Evolutionary conservation across 2,797 vertebrate species (phyloP).

Genomic region (Ctenopoma multispine): DNA sequence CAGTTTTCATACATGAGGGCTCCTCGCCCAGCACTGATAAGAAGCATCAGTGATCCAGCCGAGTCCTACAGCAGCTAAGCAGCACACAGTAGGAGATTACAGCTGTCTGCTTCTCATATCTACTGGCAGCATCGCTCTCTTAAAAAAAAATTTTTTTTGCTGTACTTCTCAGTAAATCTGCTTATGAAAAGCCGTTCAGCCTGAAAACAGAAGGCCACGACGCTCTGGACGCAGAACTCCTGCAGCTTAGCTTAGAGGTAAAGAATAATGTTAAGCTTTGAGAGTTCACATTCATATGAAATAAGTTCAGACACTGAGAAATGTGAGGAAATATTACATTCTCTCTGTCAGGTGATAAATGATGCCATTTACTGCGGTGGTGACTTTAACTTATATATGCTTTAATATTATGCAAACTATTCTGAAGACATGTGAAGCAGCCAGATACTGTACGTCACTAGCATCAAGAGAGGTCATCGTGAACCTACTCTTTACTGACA

Average conservation of each 20-base stretch:
- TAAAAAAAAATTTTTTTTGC: conserved; percentile 50
- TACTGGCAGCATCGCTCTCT: conserved; percentile 69
- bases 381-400: not conserved
- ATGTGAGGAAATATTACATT: conserved; percentile 2
- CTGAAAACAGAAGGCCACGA: conserved; percentile 44
- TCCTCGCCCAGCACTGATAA: conserved; percentile 55
- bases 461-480: too few species aligned
- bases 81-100: conserved; percentile 72
- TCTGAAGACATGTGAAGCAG: too few species aligned
- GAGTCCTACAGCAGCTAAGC: conserved; percentile 57
- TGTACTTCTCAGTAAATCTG: conserved; percentile 64
- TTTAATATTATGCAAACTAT: too few species aligned
- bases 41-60: conserved; percentile 46
- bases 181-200: conserved; percentile 60
- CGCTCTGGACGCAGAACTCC: conserved; percentile 30
- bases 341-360: conserved; percentile 3
- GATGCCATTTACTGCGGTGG: not conserved
- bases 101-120: conserved; percentile 77
- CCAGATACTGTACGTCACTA: too few species aligned
- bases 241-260: conserved; percentile 26
- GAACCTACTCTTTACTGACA: too few species aligned
- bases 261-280: conserved; percentile 10
- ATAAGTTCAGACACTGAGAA: conserved; percentile 15
- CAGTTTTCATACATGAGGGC: conserved; percentile 31
- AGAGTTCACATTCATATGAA: conserved; percentile 29